These are phyloP conservation scores for Trachurus trachurus DNA, from an alignment of 2,797 vertebrate genomes.

Conservation along the genomic window DNA sequence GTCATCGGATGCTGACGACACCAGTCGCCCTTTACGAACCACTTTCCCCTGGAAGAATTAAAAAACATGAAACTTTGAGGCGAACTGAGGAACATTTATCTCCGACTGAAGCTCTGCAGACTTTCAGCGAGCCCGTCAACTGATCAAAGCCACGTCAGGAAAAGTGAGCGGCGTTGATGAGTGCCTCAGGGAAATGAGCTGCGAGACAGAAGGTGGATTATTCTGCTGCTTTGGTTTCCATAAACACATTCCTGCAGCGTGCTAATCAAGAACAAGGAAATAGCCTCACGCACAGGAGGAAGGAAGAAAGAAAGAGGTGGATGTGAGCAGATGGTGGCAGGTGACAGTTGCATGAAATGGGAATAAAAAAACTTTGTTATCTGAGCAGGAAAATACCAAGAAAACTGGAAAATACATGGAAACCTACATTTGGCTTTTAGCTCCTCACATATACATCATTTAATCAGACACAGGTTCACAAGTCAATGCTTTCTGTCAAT, in stretches of 20 bases:
- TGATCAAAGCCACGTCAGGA: slow-evolving; percentile 48
- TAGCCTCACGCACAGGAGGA: background rate
- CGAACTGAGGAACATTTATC: slow-evolving; percentile 21
- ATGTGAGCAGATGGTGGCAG: slow-evolving; percentile 37
- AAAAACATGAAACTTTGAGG: slow-evolving; percentile 8
- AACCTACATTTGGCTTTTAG: background rate
- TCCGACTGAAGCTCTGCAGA: slow-evolving; percentile 17
- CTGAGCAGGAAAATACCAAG: background rate
- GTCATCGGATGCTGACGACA: slow-evolving; percentile 53
- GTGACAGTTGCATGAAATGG: slow-evolving; percentile 9
- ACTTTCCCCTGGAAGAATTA: slow-evolving; percentile 77
- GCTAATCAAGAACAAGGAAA: slow-evolving; percentile 30
- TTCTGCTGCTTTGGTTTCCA: slow-evolving; percentile 41
- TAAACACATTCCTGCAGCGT: slow-evolving; percentile 11
- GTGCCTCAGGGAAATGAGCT: slow-evolving; percentile 42
- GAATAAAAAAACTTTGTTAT: background rate
- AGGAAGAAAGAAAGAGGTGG: background rate
- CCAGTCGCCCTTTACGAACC: slow-evolving; percentile 79
- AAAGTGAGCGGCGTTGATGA: slow-evolving; percentile 42
- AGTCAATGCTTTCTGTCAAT: too few relatives aligned
- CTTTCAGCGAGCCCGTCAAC: slow-evolving; percentile 31
- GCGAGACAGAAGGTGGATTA: slow-evolving; percentile 53
- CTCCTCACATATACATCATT: too few relatives aligned
- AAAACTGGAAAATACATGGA: background rate
- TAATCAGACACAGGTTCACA: too few relatives aligned